phyloP scores from a whole-genome alignment of 1,140 invertebrate genomes.

The Caerostris extrusa region DNA sequence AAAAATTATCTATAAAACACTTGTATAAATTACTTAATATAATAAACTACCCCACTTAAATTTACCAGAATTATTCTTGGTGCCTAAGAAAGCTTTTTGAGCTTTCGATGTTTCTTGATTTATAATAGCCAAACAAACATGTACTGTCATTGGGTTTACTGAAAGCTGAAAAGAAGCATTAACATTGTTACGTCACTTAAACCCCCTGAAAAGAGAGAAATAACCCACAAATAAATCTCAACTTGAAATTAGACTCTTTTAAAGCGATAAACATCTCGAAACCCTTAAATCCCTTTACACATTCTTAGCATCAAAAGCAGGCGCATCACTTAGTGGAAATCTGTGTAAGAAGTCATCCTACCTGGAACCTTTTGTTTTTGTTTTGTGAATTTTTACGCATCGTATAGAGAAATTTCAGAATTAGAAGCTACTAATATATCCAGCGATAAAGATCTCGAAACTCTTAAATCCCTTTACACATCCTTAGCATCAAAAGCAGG shows the following conservation, averaged over 20 bases:
- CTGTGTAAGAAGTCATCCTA: constrained; percentile 8
- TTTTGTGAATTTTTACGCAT: not conserved
- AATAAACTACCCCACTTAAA: too few relatives aligned
- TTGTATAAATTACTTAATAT: too few relatives aligned
- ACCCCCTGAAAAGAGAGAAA: not conserved
- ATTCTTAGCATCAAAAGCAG: constrained; percentile 20
- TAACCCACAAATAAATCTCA: constrained; percentile 27
- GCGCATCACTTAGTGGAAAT: constrained; percentile 5
- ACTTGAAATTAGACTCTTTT: constrained; percentile 7
- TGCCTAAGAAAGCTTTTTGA: too few relatives aligned
- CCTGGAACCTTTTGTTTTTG: not conserved
- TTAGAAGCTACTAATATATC: too few relatives aligned
- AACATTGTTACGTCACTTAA: constrained; percentile 6
- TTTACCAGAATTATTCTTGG: too few relatives aligned
- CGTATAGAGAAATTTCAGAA: not conserved
- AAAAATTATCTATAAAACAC: too few relatives aligned
- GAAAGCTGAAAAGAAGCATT: not conserved
- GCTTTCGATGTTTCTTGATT: not conserved
- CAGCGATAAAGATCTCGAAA: constrained; percentile 19
- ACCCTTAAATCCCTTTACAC: constrained; percentile 30
- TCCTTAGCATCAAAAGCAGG: constrained; percentile 16
- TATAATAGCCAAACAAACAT: not conserved
- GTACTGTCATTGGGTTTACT: not conserved
- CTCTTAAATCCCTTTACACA: constrained; percentile 28
- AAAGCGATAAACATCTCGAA: constrained; percentile 9